Evolutionary conservation across 1,140 invertebrate species (phyloP), one percentile per base, ranked within the genome.

Genomic region (Vollenhovia emeryi): DNA sequence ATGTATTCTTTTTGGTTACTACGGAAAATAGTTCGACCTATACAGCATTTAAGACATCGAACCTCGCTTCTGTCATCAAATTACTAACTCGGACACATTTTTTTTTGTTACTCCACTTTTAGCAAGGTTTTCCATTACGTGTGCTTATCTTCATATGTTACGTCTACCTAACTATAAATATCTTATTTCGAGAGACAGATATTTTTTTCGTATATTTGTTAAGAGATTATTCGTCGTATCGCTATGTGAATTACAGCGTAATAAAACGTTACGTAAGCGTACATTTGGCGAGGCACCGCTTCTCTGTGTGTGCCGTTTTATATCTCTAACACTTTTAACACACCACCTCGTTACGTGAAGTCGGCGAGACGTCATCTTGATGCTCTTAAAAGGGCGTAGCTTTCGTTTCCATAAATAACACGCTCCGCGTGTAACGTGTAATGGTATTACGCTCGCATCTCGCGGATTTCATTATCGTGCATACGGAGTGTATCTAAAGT

Each of bases 371-470:
- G 43, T 74, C 71, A 18, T 64, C 40, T 64, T 4, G 27, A 33
- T 27, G 36, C 33, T 76, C 57, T 66, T 79, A 36, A 50, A 62
- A 52, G 15, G 21, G 21, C 43, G 21, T 68, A 36, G 48, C 48
- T 50, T 69, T 80, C 62, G 33, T 79, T 52, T 80, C 76, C 24
- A 80, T 15, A 80, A 80, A 80, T 55, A 69, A 69, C 33, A 55
- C 24, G 76, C n/a, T 57, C 15, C 52, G 52, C 33, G 30, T 45
- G 30, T 68, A 57, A 71, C 27, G 24, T 57, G 66, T 59, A 87
- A 87, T 79, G 64, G 87, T 74, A 79, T 87, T 76, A 57, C 45
- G 52, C 68, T 80, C 50, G n/a, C n/a, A 83, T 85, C 57, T n/a
- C 71, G 48, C 76, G 78, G 83, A 82, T 86, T 87, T 62, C 13